These are phyloP conservation scores for Dendrolimus pini DNA, from an alignment of 2,888 invertebrate species.

Conservation along the genomic window DNA sequence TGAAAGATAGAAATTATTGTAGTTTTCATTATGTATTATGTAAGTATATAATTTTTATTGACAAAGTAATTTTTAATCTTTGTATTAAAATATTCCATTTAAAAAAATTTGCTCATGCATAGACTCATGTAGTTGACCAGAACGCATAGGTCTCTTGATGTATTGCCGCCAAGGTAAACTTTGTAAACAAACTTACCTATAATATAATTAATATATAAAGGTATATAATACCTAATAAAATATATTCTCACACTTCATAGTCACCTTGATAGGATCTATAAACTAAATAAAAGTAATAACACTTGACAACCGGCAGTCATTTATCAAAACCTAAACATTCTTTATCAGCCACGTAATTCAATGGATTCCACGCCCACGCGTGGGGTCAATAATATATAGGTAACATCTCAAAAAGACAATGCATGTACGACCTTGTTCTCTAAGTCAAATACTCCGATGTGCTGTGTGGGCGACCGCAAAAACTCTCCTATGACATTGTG, in stretches of 20 bases:
- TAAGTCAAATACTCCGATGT: conserved; percentile 72
- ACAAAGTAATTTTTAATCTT: too few species aligned
- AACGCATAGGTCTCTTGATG: too few species aligned
- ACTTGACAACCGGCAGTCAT: conserved; percentile 11
- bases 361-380: conserved; percentile 22
- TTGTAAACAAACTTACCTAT: too few species aligned
- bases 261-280: neutral
- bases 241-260: neutral
- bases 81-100: too few species aligned
- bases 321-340: conserved; percentile 21
- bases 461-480: conserved; percentile 69
- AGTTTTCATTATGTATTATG: too few species aligned
- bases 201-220: too few species aligned
- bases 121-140: too few species aligned
- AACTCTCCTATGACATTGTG: conserved; percentile 74
- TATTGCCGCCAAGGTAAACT: too few species aligned
- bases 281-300: neutral
- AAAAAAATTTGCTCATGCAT: too few species aligned
- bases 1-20: too few species aligned
- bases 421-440: conserved; percentile 59
- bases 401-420: conserved; percentile 60
- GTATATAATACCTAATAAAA: neutral
- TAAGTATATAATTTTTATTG: too few species aligned
- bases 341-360: conserved; percentile 20
- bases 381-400: conserved; percentile 45